Evolutionary conservation across 1,140 invertebrate genomes (phyloP).

Genomic region (Zaprionus inermis): DNA sequence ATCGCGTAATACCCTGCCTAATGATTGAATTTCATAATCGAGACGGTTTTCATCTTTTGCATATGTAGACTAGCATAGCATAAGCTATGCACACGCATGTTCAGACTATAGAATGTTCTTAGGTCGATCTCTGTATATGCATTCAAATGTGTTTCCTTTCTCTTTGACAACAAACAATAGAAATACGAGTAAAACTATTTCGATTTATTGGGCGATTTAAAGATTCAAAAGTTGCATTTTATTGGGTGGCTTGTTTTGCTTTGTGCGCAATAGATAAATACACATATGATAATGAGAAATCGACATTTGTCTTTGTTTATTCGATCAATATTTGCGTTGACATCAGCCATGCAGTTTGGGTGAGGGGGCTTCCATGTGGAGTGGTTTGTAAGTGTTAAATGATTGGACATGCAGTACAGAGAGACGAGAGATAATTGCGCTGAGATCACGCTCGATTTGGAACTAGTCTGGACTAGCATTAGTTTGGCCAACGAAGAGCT

Average conservation of each 20-base stretch:
- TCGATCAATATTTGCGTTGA: conserved; percentile 62
- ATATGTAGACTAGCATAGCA: neutral
- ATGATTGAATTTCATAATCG: neutral
- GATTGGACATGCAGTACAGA: conserved; percentile 13
- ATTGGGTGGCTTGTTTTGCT: conserved; percentile 11
- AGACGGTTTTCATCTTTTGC: neutral
- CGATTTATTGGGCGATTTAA: conserved; percentile 26
- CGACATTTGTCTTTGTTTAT: conserved; percentile 14
- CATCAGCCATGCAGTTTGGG: conserved; percentile 51
- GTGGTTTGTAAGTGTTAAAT: conserved; percentile 57
- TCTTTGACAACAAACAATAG: neutral
- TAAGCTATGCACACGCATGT: too few relatives aligned
- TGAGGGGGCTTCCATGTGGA: conserved; percentile 23
- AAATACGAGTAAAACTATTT: conserved; percentile 12
- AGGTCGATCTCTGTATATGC: neutral
- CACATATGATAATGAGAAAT: conserved; percentile 15
- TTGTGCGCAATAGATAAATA: conserved; percentile 20
- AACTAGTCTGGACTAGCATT: conserved; percentile 18
- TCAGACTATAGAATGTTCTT: neutral
- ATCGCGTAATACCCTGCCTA: conserved; percentile 12
- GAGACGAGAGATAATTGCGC: conserved; percentile 9
- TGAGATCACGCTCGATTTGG: conserved; percentile 30
- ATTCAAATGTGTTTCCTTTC: neutral
- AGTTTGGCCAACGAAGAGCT: neutral
- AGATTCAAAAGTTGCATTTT: conserved; percentile 26